Base-by-base conservation (phyloP, 2,888 invertebrate genomes). In the Dendrolimus houi region DNA sequence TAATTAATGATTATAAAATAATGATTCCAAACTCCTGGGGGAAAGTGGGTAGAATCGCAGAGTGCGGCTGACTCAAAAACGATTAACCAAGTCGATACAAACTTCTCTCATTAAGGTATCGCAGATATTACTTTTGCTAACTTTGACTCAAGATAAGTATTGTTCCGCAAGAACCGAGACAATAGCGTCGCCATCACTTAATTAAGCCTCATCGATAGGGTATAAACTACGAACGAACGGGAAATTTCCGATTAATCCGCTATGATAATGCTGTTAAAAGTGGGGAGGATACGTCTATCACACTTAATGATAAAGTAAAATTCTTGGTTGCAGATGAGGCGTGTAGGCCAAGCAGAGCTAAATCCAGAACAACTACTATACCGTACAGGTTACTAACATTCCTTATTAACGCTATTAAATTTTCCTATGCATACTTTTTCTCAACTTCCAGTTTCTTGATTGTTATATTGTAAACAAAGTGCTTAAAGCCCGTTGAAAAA, bases 341-440 rank as follows among this genome's bases (percentile, higher is more conserved):
- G 77, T 88, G 87, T 89, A 90, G 90, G 83, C 90, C 83, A 82
- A 90, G 90, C 90, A 84, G 90, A 86, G 82, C 89, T 88, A 89
- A 89, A 85, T 87, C 90, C 85, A 88, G 90, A 89, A 89, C 90
- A 64, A 71, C 88, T 74, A 85, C 88, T 77, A 87, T 90, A 71
- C 90, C 90, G 74, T 90, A 87, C 90, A 90, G 90, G 90, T 90
- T 88, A 87, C 80, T 81, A 79, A 72, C 70, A 69, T 67, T 73
- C 67, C 55, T 62, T 59, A 57, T 54, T 57, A 57, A 53, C 29
- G 52, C 17, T 41, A 41, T 56, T 6, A 29, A 29, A 29, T 29
- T 29, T 29, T 29, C 29, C 29, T 29, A 29, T 6, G 29, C 29
- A 29, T 6, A 29, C 29, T 29, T 1, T 29, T 29, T 29, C 29